Percentiles rank a stretch among this genome's conserved stretches.
phyloP scores from a whole-genome alignment of 2,888 invertebrate species.

The Microctonus aethiopoides region DNA sequence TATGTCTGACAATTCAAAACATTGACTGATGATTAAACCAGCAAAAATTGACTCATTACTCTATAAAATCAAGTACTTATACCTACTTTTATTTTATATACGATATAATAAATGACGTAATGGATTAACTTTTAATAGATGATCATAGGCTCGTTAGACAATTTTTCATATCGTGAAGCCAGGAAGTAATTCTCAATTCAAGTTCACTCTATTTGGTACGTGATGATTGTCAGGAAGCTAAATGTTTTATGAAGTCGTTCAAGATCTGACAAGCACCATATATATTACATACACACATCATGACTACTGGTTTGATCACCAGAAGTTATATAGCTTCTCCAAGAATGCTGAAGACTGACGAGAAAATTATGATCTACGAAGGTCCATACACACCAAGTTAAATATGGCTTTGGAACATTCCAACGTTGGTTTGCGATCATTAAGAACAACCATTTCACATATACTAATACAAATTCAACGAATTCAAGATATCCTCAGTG shows the following conservation, averaged over 20 bases:
- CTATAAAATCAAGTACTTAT: background rate
- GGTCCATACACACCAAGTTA: conserved; percentile 1
- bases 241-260: conserved; percentile 14
- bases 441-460: background rate
- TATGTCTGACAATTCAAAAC: background rate
- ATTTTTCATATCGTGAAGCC: background rate
- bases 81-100: background rate
- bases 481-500: background rate
- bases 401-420: background rate
- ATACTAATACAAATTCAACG: background rate
- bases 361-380: conserved; percentile 20
- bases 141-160: no score
- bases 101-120: no score
- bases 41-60: background rate
- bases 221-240: background rate
- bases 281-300: conserved; percentile 12
- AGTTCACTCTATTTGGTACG: background rate
- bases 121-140: no score
- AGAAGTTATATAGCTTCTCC: conserved; percentile 21
- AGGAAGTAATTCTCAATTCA: background rate
- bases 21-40: background rate
- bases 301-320: conserved; percentile 17
- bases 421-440: background rate
- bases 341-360: background rate
- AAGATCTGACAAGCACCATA: background rate